Percentiles rank a stretch among this genome's conserved stretches.
Evolutionary conservation across 2,113 vertebrate species (phyloP).

Genomic region (Stegostoma tigrinum): DNA sequence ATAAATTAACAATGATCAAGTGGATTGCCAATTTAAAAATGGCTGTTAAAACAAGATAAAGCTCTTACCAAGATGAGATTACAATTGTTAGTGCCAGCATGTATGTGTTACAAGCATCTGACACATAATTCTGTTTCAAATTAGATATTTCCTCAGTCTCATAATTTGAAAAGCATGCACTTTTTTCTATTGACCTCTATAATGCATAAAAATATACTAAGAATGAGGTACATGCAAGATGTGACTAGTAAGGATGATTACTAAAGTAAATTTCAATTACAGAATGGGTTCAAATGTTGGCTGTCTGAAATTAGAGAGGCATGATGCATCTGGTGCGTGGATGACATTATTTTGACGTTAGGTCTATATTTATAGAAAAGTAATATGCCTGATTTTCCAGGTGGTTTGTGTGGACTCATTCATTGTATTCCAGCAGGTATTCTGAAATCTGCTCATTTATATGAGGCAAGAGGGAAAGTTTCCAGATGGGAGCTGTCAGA

Average conservation of each 20-base stretch:
- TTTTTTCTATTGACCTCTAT: not conserved
- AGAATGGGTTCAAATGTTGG: not conserved
- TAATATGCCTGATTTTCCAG: not conserved
- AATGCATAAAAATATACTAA: not conserved
- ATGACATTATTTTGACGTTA: not conserved
- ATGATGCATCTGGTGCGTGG: not conserved
- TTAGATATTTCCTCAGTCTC: not conserved
- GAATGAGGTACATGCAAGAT: not conserved
- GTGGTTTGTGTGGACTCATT: not conserved
- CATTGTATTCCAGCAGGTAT: not conserved
- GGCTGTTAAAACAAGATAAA: not conserved
- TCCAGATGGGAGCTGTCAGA: not conserved
- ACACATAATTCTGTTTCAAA: not conserved
- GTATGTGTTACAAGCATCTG: not conserved
- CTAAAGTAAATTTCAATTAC: slow-evolving; percentile 9
- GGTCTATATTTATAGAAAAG: not conserved
- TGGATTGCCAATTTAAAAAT: not conserved
- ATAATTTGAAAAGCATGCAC: not conserved
- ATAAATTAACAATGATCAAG: not conserved
- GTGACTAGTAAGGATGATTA: not conserved
- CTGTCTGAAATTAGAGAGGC: not conserved
- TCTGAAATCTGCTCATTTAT: not conserved
- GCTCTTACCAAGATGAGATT: not conserved
- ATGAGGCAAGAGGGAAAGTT: not conserved
- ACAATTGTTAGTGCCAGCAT: not conserved